phyloP scores from a whole-genome alignment of 1,140 invertebrate genomes.

The Druon quercuslanigerum region DNA sequence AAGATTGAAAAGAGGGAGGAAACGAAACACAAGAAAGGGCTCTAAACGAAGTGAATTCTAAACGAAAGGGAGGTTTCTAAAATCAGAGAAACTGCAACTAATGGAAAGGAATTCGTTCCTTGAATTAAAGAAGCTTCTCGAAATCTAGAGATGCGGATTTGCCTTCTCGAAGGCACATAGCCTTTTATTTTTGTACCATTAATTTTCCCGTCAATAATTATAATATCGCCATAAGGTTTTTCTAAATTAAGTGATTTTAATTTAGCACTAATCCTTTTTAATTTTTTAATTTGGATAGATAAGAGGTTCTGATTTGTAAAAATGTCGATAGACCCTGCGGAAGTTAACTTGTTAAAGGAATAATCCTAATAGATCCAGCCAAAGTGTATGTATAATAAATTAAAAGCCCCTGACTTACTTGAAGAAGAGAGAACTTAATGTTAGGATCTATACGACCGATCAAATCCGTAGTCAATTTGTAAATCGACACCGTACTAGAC shows the following conservation, averaged over 20 bases:
- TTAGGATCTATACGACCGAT: neutral
- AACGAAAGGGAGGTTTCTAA: neutral
- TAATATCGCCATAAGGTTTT: neutral
- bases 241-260: slow-evolving; percentile 1
- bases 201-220: slow-evolving; percentile 1
- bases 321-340: neutral
- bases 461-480: neutral
- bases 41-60: neutral
- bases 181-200: slow-evolving; percentile 17
- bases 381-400: slow-evolving; percentile 19
- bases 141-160: neutral
- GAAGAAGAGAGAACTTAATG: neutral
- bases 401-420: neutral
- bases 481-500: neutral
- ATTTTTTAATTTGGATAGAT: neutral
- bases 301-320: neutral
- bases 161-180: slow-evolving; percentile 6
- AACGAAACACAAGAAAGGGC: neutral
- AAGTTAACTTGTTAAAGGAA: neutral
- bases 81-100: neutral
- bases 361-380: slow-evolving; percentile 22
- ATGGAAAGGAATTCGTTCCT: too few relatives aligned
- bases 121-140: too few relatives aligned
- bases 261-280: neutral
- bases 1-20: neutral